Evolutionary conservation across 1,140 invertebrate genomes (phyloP), one percentile per base, ranked within the genome.

Genomic region (Zaprionus capensis): DNA sequence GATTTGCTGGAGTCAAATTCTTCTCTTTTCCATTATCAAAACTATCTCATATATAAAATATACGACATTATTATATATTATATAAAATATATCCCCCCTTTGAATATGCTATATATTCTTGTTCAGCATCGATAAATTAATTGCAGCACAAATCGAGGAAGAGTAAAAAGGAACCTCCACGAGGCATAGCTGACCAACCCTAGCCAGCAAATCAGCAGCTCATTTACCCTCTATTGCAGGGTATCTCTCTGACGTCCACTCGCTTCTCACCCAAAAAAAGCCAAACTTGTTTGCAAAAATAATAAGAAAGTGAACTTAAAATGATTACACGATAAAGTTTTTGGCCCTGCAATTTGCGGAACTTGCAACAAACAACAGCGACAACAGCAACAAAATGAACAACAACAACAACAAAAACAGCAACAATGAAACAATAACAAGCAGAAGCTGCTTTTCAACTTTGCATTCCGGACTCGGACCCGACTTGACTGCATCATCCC

Each of bases 231-330:
- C 3, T 20, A 5, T 34, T 65, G 5, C 53, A 67, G 65, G 55
- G 65, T 34, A 49, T 44, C 55, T 24, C 12, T 14, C 0, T 24
- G 55, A 17, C 41, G 20, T 6, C 6, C 20, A 58, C 0, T 5
- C 49, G 7, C 0, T 5, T 7, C 20, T 17, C 17, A 11, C n/a
- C 12, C 6, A 17, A 20, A 17, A 46, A 46, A 46, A 17, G n/a
- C 41, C 41, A 17, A 46, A 55, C 53, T 56, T 41, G 63, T 31
- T 83, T 67, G 66, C 82, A 90, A 90, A 88, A 90, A 88, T 84
- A 90, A 90, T 90, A 88, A 87, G 85, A 82, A 87, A 88, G 77
- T 69, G 83, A 87, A 87, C 83, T 87, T 87, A 87, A 87, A 87
- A 87, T 87, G 83, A 87, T 87, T 87, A 87, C 83, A 87, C 84